Evolutionary conservation across 2,888 invertebrate genomes (phyloP).

Genomic region (Strigamia maritima): DNA sequence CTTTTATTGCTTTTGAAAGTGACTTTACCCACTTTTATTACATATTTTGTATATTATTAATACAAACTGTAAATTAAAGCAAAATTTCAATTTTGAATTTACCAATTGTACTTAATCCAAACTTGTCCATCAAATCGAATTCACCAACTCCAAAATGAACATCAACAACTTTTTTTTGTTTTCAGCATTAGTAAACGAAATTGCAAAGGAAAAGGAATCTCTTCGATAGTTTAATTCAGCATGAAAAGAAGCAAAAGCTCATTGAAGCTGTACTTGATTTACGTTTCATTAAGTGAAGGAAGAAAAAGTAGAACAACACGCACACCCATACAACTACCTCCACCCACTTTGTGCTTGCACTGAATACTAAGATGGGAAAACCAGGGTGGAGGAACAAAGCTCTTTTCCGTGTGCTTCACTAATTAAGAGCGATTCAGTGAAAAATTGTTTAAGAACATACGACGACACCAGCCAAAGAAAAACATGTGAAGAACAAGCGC

Average conservation of each 20-base stretch:
- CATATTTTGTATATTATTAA: too few species aligned
- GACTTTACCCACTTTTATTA: too few species aligned
- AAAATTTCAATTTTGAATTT: too few species aligned
- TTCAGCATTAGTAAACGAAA: background rate
- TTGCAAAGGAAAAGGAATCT: constrained; percentile 4
- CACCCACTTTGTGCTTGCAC: background rate
- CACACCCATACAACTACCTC: background rate
- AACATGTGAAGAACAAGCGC: background rate
- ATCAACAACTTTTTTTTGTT: background rate
- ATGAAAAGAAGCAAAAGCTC: background rate
- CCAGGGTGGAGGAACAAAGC: background rate
- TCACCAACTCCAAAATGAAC: background rate
- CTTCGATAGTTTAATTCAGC: constrained; percentile 4
- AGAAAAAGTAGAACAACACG: background rate
- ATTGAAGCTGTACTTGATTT: constrained; percentile 4
- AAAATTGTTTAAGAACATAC: background rate
- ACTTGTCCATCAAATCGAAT: background rate
- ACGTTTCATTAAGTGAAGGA: background rate
- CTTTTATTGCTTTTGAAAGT: too few species aligned
- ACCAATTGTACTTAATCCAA: too few species aligned
- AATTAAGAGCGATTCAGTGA: constrained; percentile 4
- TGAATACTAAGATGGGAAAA: background rate
- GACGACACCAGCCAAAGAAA: background rate
- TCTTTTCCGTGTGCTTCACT: background rate
- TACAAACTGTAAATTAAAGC: too few species aligned